Evolutionary conservation across 2,797 vertebrate species (phyloP), one percentile per base, ranked within the genome.

Genomic region (Mormyrops attenuatus): DNA sequence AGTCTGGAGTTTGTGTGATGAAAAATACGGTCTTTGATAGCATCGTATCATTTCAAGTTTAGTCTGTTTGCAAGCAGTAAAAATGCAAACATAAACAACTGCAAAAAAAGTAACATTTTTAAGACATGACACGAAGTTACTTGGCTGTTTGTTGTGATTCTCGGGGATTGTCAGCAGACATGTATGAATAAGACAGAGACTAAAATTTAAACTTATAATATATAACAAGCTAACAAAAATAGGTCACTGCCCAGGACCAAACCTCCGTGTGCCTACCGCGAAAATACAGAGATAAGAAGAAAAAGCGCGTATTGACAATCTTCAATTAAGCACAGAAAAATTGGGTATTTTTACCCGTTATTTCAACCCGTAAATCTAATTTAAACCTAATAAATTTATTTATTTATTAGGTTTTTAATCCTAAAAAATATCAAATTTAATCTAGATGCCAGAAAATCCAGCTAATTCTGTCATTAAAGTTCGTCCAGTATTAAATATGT

Each of bases 21-120:
- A 2, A 11, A 66, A 44, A 63, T 15, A 41, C 34, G 11, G 38
- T n/a, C 9, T 47, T 20, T 22, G 87, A 63, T 66, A 63, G 9
- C 38, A 88, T 73, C 49, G 66, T 87, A 77, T 77, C 30, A 20
- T 38, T 6, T 52, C 20, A 69, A 73, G 89, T 89, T 73, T 73
- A 73, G 84, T 89, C 89, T 89, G 44, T 47, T 57, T 60, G 15
- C 17, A 41, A 87, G 84, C 26, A 52, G 60, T n/a, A 86, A 89
- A 85, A 86, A 87, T 52, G 26, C 41, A 73, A 73, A 89, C 55
- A 84, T 57, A 85, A 85, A 89, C 82, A 85, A 50, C 20, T 85
- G 89, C 7, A 30, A 17, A 47, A 88, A 34, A 88, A 88, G 87
- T 88, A 63, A 44, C 55, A 41, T 22, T 26, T 88, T 63, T 88